A percentile compares a stretch with the other conserved stretches of the same genome.
phyloP scores from a whole-genome alignment of 2,113 vertebrate species.

The Poeciliopsis turrubarensis region DNA sequence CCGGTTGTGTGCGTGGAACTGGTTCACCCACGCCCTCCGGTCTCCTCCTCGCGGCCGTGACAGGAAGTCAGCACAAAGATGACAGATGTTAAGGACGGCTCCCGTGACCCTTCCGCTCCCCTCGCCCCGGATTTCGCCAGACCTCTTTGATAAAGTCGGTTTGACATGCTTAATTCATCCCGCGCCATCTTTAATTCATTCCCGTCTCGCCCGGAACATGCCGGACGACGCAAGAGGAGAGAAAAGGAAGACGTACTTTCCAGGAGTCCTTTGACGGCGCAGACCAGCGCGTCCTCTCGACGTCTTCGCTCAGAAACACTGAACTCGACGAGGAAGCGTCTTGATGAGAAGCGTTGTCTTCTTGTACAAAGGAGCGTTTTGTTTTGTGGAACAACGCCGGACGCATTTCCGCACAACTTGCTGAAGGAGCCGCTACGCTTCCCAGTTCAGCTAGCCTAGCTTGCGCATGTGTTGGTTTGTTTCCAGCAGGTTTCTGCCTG shows the following conservation, averaged over 20 bases:
- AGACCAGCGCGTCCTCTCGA: constrained; percentile 5
- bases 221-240: constrained; percentile 18
- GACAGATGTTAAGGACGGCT: constrained; percentile 42
- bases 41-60: constrained; percentile 28
- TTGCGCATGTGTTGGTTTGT: constrained; percentile 42
- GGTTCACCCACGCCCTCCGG: neutral
- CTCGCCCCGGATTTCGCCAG: constrained; percentile 32
- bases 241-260: constrained; percentile 11
- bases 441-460: constrained; percentile 29
- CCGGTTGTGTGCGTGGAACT: constrained; percentile 23
- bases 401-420: constrained; percentile 15
- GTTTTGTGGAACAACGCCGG: neutral
- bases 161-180: constrained; percentile 71
- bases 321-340: too few species aligned
- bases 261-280: constrained; percentile 25
- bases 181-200: constrained; percentile 66
- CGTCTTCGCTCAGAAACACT: constrained; percentile 7
- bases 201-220: constrained; percentile 42
- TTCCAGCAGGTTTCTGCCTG: constrained; percentile 70
- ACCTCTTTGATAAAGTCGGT: constrained; percentile 58
- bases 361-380: neutral
- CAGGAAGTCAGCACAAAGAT: constrained; percentile 51
- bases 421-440: neutral
- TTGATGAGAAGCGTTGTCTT: constrained; percentile 3
- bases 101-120: constrained; percentile 16